phyloP scores from a whole-genome alignment of 2,797 vertebrate genomes.

The Melanotaenia pygmaea region DNA sequence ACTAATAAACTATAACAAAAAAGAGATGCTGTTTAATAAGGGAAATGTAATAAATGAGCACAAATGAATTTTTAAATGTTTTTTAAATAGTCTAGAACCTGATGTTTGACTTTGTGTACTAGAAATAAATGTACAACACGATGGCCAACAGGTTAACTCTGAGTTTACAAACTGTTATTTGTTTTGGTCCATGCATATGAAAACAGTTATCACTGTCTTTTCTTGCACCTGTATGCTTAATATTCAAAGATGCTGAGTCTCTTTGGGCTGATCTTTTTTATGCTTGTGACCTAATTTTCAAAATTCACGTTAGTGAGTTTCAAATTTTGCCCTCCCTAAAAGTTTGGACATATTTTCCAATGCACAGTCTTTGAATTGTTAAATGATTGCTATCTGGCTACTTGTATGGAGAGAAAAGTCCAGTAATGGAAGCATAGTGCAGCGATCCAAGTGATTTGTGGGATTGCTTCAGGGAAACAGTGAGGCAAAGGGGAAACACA shows the following conservation, averaged over 20 bases:
- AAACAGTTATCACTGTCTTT: neutral
- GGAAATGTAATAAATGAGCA: neutral
- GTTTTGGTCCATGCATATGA: neutral
- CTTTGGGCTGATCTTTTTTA: neutral
- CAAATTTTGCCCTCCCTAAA: conserved; percentile 31
- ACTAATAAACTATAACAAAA: neutral
- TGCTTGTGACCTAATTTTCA: conserved; percentile 6
- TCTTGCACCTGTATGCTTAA: neutral
- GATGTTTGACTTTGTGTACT: neutral
- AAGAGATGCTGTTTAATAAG: neutral
- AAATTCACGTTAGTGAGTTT: conserved; percentile 30
- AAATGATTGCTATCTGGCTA: conserved; percentile 60
- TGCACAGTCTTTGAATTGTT: conserved; percentile 68
- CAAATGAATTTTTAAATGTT: neutral
- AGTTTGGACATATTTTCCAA: conserved; percentile 55
- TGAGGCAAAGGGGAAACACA: conserved; percentile 24
- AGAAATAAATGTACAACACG: neutral
- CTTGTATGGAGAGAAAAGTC: conserved; percentile 53
- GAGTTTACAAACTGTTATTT: neutral
- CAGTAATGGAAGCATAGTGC: conserved; percentile 46
- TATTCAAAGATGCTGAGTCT: neutral
- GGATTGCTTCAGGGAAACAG: conserved; percentile 41
- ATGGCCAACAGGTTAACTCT: neutral
- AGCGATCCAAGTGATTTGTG: conserved; percentile 35
- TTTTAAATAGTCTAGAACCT: neutral